Conservation (phyloP, 1,140 invertebrate species). For the Listronotus oregonensis region DNA sequence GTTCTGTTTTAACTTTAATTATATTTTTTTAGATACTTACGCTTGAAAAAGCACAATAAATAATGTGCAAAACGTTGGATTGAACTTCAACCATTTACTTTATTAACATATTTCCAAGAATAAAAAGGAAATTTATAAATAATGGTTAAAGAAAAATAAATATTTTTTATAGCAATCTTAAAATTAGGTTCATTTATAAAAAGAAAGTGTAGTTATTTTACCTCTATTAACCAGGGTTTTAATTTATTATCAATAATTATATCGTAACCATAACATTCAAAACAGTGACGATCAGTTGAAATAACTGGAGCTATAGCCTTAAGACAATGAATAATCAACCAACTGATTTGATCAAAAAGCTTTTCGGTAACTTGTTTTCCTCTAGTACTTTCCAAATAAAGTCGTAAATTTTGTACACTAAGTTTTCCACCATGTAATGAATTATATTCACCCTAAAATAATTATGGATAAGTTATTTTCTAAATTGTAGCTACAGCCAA, state of each 20-base stretch:
- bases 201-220: slow-evolving; percentile 41
- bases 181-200: too few species aligned
- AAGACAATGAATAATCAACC: slow-evolving; percentile 86
- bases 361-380: slow-evolving; percentile 87
- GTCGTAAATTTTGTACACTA: slow-evolving; percentile 86
- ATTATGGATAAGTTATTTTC: not conserved
- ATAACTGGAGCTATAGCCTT: slow-evolving; percentile 79
- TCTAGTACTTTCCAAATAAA: slow-evolving; percentile 89
- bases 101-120: too few species aligned
- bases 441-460: slow-evolving; percentile 87
- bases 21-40: too few species aligned
- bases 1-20: too few species aligned
- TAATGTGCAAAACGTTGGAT: too few species aligned
- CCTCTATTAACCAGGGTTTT: slow-evolving; percentile 82
- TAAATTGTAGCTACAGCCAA: too few species aligned
- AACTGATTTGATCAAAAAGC: slow-evolving; percentile 83
- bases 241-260: slow-evolving; percentile 85
- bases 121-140: too few species aligned
- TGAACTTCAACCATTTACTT: too few species aligned
- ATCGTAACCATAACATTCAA: slow-evolving; percentile 85
- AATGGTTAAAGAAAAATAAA: too few species aligned
- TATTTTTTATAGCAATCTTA: too few species aligned
- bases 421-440: slow-evolving; percentile 93
- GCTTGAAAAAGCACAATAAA: too few species aligned
- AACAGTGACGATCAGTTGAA: slow-evolving; percentile 78